A percentile compares a stretch with the other conserved stretches of the same genome.
phyloP scores from a whole-genome alignment of 1,140 invertebrate species.

The Drosophila sucinea region DNA sequence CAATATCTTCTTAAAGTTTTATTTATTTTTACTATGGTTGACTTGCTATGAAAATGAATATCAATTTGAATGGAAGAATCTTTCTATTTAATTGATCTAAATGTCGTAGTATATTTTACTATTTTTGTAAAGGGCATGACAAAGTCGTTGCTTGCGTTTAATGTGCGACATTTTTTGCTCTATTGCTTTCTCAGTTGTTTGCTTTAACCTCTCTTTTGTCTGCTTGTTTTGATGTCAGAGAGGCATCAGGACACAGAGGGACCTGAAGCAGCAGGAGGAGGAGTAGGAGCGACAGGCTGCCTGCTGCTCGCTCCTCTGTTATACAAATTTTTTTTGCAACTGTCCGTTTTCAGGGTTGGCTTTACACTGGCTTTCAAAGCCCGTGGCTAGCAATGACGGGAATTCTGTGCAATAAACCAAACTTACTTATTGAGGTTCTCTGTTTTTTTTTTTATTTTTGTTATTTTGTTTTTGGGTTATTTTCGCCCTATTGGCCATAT shows the following conservation, averaged over 20 bases:
- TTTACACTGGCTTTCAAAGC: conserved; percentile 14
- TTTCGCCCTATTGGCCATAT: conserved; percentile 3
- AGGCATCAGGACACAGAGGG: not conserved
- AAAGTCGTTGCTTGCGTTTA: not conserved
- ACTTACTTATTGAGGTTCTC: conserved; percentile 34
- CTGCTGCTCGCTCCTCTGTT: conserved; percentile 25
- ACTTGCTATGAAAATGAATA: too few species aligned
- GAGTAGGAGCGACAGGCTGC: not conserved
- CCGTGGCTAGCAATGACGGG: conserved; percentile 17
- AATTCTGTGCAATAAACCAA: conserved; percentile 31
- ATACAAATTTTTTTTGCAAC: conserved; percentile 60
- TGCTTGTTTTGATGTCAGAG: conserved; percentile 21
- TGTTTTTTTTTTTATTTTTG: not conserved
- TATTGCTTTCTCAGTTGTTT: conserved; percentile 21
- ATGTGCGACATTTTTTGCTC: not conserved
- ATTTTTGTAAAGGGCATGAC: not conserved
- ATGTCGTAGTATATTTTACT: too few species aligned
- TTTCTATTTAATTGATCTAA: too few species aligned
- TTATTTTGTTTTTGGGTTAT: not conserved
- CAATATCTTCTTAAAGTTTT: too few species aligned
- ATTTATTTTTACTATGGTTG: too few species aligned
- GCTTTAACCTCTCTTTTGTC: not conserved
- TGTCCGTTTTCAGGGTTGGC: conserved; percentile 59
- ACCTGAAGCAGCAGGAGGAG: not conserved
- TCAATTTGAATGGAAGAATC: too few species aligned